Base-by-base conservation (phyloP, 2,888 invertebrate species). In the Ichneumoninae sp. region DNA sequence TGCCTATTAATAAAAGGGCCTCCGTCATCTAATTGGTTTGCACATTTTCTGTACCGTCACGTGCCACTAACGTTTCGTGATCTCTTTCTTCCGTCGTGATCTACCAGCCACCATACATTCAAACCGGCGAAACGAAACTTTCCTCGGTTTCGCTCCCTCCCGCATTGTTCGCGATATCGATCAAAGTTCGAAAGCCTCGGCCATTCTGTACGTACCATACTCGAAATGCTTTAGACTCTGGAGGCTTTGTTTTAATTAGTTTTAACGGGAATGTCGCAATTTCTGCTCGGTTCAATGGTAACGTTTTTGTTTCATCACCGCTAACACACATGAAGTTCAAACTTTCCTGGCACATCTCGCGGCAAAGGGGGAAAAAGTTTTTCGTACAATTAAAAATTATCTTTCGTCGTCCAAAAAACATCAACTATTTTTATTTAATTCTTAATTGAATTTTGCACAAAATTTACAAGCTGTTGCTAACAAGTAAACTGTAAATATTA, bases 11-110 rank as follows among this genome's bases (percentile, higher is more conserved):
- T 68, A 73, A 73, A 54, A 66, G 33, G 13, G 50, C 50, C 13
- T 36, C 5, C 22, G 47, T 44, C 66, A 54, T 19, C 69, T 78
- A 73, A 80, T 80, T 80, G 44, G 52, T 80, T 22, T 19, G 19
- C 50, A 54, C 71, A 52, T 66, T 54, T 66, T 57, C 66, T 44
- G 63, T 71, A 54, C 65, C 79, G 65, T 65, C 52, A 71, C 71
- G 71, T 71, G 79, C 65, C 70, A 54, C 52, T n/a, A 63, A 65
- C 63, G 36, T 65, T 75, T 65, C 63, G 74, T 65, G 74, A 75
- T 65, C 63, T 75, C 65, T 75, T 65, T 19, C 50, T 36, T 65
- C 7, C 65, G 7, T 26, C 6, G 16, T 74, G 47, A 47, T 63
- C 50, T 65, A 63, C 65, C 52, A 75, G 33, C 26, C 22, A 19